Percentiles rank a stretch among this genome's conserved stretches.
These are phyloP conservation scores for Drosophila grimshawi DNA, from an alignment of 1,140 invertebrate genomes.

Conservation along the genomic window DNA sequence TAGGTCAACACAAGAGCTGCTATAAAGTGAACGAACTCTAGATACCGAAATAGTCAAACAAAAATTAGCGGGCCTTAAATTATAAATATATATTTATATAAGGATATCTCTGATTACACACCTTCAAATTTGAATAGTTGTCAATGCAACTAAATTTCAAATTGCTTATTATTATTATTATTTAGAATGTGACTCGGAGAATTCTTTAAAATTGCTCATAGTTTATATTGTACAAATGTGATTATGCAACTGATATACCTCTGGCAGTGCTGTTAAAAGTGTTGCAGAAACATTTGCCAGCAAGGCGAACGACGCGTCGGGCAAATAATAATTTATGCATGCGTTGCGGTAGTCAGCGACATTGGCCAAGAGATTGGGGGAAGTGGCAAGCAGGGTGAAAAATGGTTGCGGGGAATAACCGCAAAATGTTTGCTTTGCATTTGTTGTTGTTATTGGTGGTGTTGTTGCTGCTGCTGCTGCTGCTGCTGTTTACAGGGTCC, in stretches of 20 bases:
- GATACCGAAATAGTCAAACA: background rate
- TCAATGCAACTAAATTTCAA: too few species aligned
- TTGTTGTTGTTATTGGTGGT: slow-evolving; percentile 21
- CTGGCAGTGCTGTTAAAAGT: slow-evolving; percentile 28
- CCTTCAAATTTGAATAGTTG: too few species aligned
- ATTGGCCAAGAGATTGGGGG: slow-evolving; percentile 12
- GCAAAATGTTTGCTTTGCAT: slow-evolving; percentile 70
- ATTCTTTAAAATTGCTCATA: too few species aligned
- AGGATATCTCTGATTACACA: too few species aligned
- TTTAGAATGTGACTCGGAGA: too few species aligned
- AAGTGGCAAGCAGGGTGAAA: slow-evolving; percentile 7
- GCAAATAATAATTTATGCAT: slow-evolving; percentile 83
- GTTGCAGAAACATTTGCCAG: slow-evolving; percentile 73
- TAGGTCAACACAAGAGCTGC: background rate
- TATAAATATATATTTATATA: too few species aligned
- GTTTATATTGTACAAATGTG: background rate
- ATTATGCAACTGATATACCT: slow-evolving; percentile 11
- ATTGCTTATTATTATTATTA: too few species aligned
- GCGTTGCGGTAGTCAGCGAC: slow-evolving; percentile 70
- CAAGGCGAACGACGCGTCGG: slow-evolving; percentile 64
- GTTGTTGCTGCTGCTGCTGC: slow-evolving; percentile 35
- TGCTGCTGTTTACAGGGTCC: slow-evolving; percentile 48
- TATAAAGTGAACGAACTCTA: background rate
- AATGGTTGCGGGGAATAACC: slow-evolving; percentile 60
- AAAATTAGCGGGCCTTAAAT: too few species aligned